These are phyloP conservation scores for Ranitomeya variabilis DNA, from an alignment of 2,113 vertebrate species.

Conservation along the genomic window DNA sequence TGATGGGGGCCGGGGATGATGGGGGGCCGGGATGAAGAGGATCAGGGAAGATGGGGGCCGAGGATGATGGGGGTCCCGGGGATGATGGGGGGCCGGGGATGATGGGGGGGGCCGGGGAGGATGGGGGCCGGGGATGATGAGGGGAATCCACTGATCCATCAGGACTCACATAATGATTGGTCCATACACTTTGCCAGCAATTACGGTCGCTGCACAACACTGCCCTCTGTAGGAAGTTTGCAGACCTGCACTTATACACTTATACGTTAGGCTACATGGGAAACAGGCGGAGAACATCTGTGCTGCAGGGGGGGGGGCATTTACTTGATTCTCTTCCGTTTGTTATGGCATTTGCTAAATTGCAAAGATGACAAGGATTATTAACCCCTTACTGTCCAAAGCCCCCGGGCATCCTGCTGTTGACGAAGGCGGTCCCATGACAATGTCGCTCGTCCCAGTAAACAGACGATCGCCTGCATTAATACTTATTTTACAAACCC, in stretches of 20 bases:
- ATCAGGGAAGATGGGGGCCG: too few relatives aligned
- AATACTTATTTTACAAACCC: too few relatives aligned
- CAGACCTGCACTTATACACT: neutral
- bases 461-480: too few relatives aligned
- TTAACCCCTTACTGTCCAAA: neutral
- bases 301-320: neutral
- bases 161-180: too few relatives aligned
- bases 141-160: neutral
- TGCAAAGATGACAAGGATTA: neutral
- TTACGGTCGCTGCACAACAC: neutral
- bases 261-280: neutral
- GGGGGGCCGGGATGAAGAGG: too few relatives aligned
- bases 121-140: neutral
- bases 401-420: too few relatives aligned
- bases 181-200: too few relatives aligned
- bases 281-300: conserved; percentile 23
- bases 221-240: conserved; percentile 36
- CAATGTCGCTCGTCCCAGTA: too few relatives aligned
- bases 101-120: neutral
- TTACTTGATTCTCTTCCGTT: conserved; percentile 20
- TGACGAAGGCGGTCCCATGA: too few relatives aligned
- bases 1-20: too few relatives aligned
- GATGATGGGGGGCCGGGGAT: too few relatives aligned
- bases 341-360: conserved; percentile 34
- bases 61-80: neutral